Base-by-base conservation (phyloP, 2,113 vertebrate species). In the Campylomormyrus tamandua region DNA sequence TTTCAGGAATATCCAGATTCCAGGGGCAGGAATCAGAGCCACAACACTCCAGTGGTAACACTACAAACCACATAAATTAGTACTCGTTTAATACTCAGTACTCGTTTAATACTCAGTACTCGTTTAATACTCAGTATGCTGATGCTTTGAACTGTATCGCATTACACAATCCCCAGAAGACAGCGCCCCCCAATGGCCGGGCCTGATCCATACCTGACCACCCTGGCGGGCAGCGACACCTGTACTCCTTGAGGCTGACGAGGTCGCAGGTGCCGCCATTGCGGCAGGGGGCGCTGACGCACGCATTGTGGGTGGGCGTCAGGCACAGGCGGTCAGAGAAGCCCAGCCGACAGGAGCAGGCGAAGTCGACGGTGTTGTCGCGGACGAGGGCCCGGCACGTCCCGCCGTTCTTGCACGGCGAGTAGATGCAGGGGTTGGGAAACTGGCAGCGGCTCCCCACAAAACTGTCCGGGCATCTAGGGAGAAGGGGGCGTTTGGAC, bases 191-290 rank as follows among this genome's bases (percentile, higher is more conserved):
- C n/a, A 87, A 1, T 21, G n/a, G 31, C 15, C 27, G 8, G 53
- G 62, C n/a, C 2, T 24, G 52, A 5, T 39, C 90, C 93, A 94
- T 94, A 99, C 98, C 98, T 96, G 97, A 97, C 98, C 98, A 99
- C 31, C 98, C 98, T 0, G 98, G 98, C 0, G 97, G 97, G 90
- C 98, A 99, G 89, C 94, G 96, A 91, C 98, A 99, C 92, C 95
- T 97, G 95, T 95, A 98, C 3, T 95, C 95, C 0, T 93, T 92
- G 89, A 97, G 95, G 0, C 92, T 95, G 24, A 97, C 92, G 5
- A 96, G 95, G 49, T 97, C 96, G 0, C 98, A 99, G 86, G 95
- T 97, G 39, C 97, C 98, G 2, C 98, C 98, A 0, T 99, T 99
- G 80, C 95, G 97, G 93, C 98, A 99, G 21, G 97, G 98, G 56